Conservation (phyloP, 2,113 vertebrate genomes). For the Clupea harengus region DNA sequence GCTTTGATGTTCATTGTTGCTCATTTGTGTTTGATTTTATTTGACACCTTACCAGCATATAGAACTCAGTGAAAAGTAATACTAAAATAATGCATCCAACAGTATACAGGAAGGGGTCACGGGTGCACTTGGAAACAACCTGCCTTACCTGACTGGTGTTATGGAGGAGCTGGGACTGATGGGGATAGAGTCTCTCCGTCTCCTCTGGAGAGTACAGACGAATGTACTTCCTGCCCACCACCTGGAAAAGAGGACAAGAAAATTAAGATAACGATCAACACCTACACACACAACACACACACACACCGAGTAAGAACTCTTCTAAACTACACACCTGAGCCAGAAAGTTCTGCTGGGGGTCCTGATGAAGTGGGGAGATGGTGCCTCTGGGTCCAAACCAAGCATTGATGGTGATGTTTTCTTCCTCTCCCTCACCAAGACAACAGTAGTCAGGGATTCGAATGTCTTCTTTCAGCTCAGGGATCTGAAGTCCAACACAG, state of each 20-base stretch:
- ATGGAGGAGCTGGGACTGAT: slow-evolving; percentile 84
- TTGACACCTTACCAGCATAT: not conserved
- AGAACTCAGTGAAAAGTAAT: not conserved
- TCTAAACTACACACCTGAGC: slow-evolving; percentile 75
- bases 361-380: slow-evolving; percentile 92
- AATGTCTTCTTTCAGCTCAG: slow-evolving; percentile 89
- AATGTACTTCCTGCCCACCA: slow-evolving; percentile 91
- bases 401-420: slow-evolving; percentile 90
- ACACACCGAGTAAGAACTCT: not conserved
- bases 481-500: slow-evolving; percentile 71
- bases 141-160: slow-evolving; percentile 92
- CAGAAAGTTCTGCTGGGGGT: slow-evolving; percentile 94
- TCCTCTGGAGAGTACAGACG: slow-evolving; percentile 82
- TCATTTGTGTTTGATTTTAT: not conserved
- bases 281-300: not conserved
- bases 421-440: slow-evolving; percentile 86
- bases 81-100: not conserved
- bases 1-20: not conserved
- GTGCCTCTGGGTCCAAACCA: slow-evolving; percentile 94
- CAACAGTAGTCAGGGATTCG: slow-evolving; percentile 93
- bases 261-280: not conserved
- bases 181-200: slow-evolving; percentile 84
- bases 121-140: slow-evolving; percentile 21
- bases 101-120: slow-evolving; percentile 2
- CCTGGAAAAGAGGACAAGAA: slow-evolving; percentile 64